Percentiles rank a stretch among this genome's conserved stretches.
These are phyloP conservation scores for Vesta saturnalis DNA, from an alignment of 2,888 invertebrate species.

Conservation along the genomic window DNA sequence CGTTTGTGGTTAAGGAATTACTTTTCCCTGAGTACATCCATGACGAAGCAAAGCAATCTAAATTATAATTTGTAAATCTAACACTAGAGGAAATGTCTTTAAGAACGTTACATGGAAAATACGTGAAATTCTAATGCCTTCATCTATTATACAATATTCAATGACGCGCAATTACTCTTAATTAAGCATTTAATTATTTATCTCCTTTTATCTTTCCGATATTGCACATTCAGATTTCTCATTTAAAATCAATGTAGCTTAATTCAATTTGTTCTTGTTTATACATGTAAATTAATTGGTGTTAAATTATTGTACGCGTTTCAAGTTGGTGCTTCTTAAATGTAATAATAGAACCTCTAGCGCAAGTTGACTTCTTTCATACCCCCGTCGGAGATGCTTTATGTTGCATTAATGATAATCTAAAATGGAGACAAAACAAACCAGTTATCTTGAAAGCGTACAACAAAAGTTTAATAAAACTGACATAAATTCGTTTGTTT, in stretches of 20 bases:
- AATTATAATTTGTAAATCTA: slow-evolving; percentile 40
- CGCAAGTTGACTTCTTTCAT: background rate
- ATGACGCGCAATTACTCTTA: slow-evolving; percentile 38
- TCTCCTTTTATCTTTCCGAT: slow-evolving; percentile 30
- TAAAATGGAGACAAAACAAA: background rate
- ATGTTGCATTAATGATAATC: background rate
- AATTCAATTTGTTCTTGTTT: slow-evolving; percentile 41
- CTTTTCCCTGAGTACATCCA: slow-evolving; percentile 38
- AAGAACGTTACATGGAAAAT: slow-evolving; percentile 32
- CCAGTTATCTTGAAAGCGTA: background rate
- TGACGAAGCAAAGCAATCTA: slow-evolving; percentile 41
- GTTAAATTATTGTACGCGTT: slow-evolving; percentile 39
- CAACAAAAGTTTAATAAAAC: background rate
- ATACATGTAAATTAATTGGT: slow-evolving; percentile 41
- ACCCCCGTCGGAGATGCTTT: background rate
- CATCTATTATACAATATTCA: slow-evolving; percentile 25
- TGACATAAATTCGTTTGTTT: too few relatives aligned
- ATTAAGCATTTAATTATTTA: slow-evolving; percentile 41
- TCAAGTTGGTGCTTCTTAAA: slow-evolving; percentile 32
- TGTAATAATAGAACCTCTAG: slow-evolving; percentile 21
- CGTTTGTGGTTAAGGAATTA: slow-evolving; percentile 43
- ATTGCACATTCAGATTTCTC: slow-evolving; percentile 35
- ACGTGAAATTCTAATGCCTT: slow-evolving; percentile 24
- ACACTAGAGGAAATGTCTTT: slow-evolving; percentile 19
- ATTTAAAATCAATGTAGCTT: slow-evolving; percentile 39